Base-by-base conservation (phyloP, 2,113 vertebrate genomes). In the Dunckerocampus dactyliophorus region DNA sequence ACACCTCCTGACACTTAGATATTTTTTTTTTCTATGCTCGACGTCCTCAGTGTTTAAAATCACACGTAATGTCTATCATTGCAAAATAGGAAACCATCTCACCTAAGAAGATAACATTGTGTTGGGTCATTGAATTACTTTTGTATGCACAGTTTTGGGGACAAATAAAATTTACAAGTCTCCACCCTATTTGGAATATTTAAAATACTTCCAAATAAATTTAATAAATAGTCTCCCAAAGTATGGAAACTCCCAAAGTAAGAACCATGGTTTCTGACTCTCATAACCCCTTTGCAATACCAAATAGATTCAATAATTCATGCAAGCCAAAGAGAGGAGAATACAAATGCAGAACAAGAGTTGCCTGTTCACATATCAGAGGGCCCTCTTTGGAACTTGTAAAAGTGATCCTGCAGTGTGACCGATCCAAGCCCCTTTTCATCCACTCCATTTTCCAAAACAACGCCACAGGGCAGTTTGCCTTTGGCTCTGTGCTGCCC, bases 261-360 rank as follows among this genome's bases (percentile, higher is more conserved):
- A 59, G 81, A 75, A 82, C 76, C 80, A 49, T 63, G 57, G 56
- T 70, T 76, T 75, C 58, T 69, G 57, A 63, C 75, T 56, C 75
- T 77, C 48, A 54, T 74, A 80, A 81, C 73, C 75, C 80, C 39
- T 50, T 50, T 80, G 72, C 72, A 72, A 79, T 77, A 77, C 72
- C 82, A 85, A 89, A 86, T 71, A 75, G 74, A 58, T 69, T 75
- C 69, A 52, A 84, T 85, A 87, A 85, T 83, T 82, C 74, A 86
- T 83, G 71, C 81, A 55, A 62, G 79, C 60, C 71, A 75, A 73
- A 79, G 77, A 66, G 65, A 59, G 55, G 76, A 86, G 84, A 88
- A 88, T 87, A 82, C 86, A 88, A 89, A 91, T 78, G 78, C 73
- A 67, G 84, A 90, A 84, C 83, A 82, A 85, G 87, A 77, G 76